Conservation (phyloP, 1,140 invertebrate species). For the Pentalonia nigronervosa region DNA sequence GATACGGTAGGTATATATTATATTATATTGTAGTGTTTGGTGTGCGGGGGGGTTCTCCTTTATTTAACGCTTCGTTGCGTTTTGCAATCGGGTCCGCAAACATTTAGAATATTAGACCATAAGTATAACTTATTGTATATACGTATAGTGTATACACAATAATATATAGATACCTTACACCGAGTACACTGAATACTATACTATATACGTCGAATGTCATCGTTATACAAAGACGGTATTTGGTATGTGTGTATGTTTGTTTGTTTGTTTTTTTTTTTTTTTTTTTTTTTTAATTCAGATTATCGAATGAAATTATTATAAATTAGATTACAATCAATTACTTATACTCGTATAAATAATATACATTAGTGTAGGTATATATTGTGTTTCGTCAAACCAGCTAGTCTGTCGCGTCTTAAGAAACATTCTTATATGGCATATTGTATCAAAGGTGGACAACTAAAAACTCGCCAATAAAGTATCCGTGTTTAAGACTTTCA, state of each 20-base stretch:
- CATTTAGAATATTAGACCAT: constrained; percentile 22
- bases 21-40: background rate
- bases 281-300: background rate
- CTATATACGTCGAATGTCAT: background rate
- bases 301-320: background rate
- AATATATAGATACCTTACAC: background rate
- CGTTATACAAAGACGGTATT: background rate
- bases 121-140: background rate
- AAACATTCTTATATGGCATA: background rate
- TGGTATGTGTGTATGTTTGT: background rate
- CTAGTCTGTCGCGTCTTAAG: background rate
- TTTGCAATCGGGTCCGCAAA: constrained; percentile 54
- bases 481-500: background rate
- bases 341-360: too few species aligned
- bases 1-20: constrained; percentile 36
- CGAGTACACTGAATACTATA: background rate
- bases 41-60: background rate
- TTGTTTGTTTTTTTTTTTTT: too few species aligned
- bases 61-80: constrained; percentile 51
- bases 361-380: background rate
- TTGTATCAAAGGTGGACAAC: background rate
- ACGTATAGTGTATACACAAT: background rate
- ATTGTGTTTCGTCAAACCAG: background rate
- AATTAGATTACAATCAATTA: background rate
- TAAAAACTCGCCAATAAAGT: background rate